These are phyloP conservation scores for Chromis chromis DNA, from an alignment of 2,797 vertebrate species.

Conservation along the genomic window DNA sequence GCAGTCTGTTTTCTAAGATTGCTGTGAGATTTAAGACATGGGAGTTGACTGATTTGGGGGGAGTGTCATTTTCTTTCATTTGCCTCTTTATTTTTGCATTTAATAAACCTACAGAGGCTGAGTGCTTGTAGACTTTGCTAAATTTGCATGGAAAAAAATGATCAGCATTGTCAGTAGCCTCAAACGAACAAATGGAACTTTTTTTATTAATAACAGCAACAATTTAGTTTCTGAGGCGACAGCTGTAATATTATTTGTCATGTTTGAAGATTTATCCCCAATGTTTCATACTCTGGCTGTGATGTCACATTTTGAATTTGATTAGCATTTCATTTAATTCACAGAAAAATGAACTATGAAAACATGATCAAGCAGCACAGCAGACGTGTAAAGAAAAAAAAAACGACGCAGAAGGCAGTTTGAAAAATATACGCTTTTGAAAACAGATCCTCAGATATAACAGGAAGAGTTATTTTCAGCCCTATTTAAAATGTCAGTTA, in stretches of 20 bases:
- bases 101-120: slow-evolving; percentile 1
- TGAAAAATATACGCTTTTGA: background rate
- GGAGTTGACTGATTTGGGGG: background rate
- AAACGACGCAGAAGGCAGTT: background rate
- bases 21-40: background rate
- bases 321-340: background rate
- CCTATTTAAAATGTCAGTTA: slow-evolving; percentile 2
- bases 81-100: background rate
- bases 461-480: background rate
- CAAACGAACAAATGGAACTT: no score
- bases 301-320: background rate
- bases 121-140: background rate
- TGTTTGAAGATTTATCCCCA: background rate
- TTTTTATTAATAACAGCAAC: no score
- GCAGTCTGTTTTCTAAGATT: slow-evolving; percentile 5
- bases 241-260: background rate
- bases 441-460: background rate
- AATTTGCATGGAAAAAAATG: background rate
- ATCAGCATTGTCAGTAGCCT: no score
- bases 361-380: background rate
- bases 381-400: background rate
- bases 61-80: background rate
- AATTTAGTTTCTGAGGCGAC: background rate
- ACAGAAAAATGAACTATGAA: background rate
- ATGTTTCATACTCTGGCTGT: background rate